Percentiles rank a stretch among this genome's conserved stretches.
phyloP scores from a whole-genome alignment of 2,113 vertebrate genomes.

The Azemiops feae region DNA sequence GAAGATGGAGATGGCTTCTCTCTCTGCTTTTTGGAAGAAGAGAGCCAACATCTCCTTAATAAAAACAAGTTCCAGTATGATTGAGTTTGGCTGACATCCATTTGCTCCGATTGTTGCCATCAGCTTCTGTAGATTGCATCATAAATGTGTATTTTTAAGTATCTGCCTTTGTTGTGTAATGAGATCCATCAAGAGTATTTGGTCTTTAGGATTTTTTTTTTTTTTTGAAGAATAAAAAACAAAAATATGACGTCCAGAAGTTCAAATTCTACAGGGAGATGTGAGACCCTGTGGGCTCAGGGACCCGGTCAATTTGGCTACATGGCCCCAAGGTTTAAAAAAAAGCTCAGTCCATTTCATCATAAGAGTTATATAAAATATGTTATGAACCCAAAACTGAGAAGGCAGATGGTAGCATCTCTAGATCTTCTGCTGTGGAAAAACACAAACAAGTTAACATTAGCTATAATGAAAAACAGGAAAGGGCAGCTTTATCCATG shows the following conservation, averaged over 20 bases:
- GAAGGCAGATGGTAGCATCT: conserved; percentile 40
- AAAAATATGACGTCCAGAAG: conserved; percentile 28
- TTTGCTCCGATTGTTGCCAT: conserved; percentile 32
- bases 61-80: conserved; percentile 49
- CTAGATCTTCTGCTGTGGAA: conserved; percentile 79
- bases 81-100: conserved; percentile 52
- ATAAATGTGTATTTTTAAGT: conserved; percentile 37
- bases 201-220: conserved; percentile 47
- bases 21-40: conserved; percentile 39
- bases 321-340: conserved; percentile 66
- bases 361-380: conserved; percentile 56
- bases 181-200: conserved; percentile 49
- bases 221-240: conserved; percentile 30
- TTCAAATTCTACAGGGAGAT: not conserved
- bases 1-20: conserved; percentile 7
- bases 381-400: conserved; percentile 69
- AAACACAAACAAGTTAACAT: conserved; percentile 45
- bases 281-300: not conserved
- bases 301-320: conserved; percentile 56
- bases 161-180: conserved; percentile 12
- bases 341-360: conserved; percentile 72
- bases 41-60: conserved; percentile 31
- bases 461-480: accelerated
- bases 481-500: not conserved
- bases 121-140: conserved; percentile 18